Evolutionary conservation across 2,113 vertebrate species (phyloP).

Genomic region (Lathamus discolor): DNA sequence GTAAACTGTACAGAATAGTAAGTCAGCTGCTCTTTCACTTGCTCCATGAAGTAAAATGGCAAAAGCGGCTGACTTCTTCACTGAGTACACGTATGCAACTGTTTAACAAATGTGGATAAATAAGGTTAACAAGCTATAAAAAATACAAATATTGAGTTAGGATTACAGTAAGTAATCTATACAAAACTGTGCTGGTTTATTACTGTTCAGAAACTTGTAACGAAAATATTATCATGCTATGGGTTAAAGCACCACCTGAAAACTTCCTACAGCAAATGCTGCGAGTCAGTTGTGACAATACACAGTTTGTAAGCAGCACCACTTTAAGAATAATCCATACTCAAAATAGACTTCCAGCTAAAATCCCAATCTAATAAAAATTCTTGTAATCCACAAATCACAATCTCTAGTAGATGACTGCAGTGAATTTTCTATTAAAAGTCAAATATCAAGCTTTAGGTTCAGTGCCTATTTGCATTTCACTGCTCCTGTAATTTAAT

Average conservation of each 20-base stretch:
- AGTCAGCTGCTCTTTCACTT: neutral
- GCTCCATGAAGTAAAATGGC: neutral
- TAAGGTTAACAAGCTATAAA: neutral
- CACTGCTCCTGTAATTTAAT: neutral
- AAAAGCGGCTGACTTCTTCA: neutral
- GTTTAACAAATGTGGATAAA: neutral
- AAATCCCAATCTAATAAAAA: neutral
- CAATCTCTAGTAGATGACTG: neutral
- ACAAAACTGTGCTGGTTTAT: neutral
- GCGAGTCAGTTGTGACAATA: neutral
- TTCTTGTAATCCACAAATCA: neutral
- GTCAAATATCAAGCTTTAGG: neutral
- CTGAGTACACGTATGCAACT: neutral
- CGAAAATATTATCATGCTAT: neutral
- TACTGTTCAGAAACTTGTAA: neutral
- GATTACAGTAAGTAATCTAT: neutral
- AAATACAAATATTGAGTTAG: neutral
- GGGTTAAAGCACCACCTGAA: neutral
- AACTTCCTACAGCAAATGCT: neutral
- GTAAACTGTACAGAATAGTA: neutral
- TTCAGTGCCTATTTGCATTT: neutral
- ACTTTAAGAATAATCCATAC: constrained; percentile 30
- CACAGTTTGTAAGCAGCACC: neutral
- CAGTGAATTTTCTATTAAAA: neutral
- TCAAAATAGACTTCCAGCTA: neutral